A percentile compares a stretch with the other conserved stretches of the same genome.
Conservation (phyloP, 2,797 vertebrate genomes). For the Mormyrops boulengeri region DNA sequence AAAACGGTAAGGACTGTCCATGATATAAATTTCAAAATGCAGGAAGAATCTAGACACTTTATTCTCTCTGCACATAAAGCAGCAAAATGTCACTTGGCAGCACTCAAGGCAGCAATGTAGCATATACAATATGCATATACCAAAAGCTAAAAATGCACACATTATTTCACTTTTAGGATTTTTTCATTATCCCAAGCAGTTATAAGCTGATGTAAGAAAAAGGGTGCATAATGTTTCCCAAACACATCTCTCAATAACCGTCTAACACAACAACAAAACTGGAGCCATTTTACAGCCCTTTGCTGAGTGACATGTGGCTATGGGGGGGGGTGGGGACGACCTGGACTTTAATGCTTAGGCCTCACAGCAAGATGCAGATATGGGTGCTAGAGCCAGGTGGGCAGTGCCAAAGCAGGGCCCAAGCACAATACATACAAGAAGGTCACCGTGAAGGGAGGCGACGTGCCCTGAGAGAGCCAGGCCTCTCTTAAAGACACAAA, state of each 20-base stretch:
- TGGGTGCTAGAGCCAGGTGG: constrained; percentile 46
- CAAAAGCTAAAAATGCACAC: not conserved
- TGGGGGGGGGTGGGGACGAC: not conserved
- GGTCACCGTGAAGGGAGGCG: not conserved
- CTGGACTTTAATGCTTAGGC: constrained; percentile 53
- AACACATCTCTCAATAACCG: not conserved
- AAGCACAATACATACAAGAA: constrained; percentile 3
- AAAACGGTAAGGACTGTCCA: not conserved
- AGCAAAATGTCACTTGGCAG: not conserved
- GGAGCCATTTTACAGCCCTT: constrained; percentile 32
- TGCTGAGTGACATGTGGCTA: constrained; percentile 16
- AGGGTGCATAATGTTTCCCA: not conserved
- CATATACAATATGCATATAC: not conserved
- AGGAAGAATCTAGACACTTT: not conserved
- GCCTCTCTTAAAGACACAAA: not conserved
- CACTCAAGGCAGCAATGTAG: not conserved
- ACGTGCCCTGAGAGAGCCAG: not conserved
- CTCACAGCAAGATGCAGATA: constrained; percentile 54
- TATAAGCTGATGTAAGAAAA: not conserved
- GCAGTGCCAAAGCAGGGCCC: constrained; percentile 16
- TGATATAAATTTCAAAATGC: not conserved
- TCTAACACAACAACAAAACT: not conserved
- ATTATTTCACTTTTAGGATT: not conserved
- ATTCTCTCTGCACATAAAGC: not conserved
- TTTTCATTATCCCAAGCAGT: not conserved